A percentile compares a stretch with the other conserved stretches of the same genome.
Conservation (phyloP, 2,113 vertebrate genomes). For the Bos javanicus region DNA sequence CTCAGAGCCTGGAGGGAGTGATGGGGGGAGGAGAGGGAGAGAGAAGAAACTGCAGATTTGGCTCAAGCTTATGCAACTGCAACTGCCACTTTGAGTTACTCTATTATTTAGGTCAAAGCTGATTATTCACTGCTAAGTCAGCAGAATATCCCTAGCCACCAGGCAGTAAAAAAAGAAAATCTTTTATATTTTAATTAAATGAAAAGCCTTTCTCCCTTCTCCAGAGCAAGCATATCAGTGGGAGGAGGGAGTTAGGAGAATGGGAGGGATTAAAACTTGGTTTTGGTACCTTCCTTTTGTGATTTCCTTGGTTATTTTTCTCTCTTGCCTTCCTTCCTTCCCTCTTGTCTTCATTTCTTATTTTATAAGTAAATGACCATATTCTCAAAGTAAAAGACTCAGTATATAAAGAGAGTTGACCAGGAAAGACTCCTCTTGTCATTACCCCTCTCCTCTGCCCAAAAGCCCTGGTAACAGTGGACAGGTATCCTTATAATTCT, state of each 20-base stretch:
- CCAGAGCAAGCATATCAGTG: background rate
- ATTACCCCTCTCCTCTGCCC: background rate
- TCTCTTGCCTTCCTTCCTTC: background rate
- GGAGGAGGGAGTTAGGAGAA: background rate
- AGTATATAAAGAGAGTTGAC: background rate
- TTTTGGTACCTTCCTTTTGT: background rate
- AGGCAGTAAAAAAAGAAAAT: slow-evolving; percentile 10
- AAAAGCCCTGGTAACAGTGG: background rate
- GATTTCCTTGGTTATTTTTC: background rate
- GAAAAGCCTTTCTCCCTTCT: slow-evolving; percentile 53
- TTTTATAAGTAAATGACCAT: slow-evolving; percentile 10
- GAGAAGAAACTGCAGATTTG: slow-evolving; percentile 48
- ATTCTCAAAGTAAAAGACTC: background rate
- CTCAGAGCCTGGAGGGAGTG: slow-evolving; percentile 6
- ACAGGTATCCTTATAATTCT: background rate
- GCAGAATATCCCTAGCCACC: slow-evolving; percentile 56
- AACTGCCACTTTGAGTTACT: slow-evolving; percentile 55
- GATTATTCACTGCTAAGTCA: slow-evolving; percentile 76
- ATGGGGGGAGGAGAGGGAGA: background rate
- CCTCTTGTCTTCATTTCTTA: background rate
- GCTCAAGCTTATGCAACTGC: slow-evolving; percentile 68
- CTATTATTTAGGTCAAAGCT: slow-evolving; percentile 77
- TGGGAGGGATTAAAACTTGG: background rate
- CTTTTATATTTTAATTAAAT: slow-evolving; percentile 67
- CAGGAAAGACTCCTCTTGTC: background rate